Evolutionary conservation across 2,888 invertebrate species (phyloP), one percentile per base, ranked within the genome.

Genomic region (Acanthopleura granulata): DNA sequence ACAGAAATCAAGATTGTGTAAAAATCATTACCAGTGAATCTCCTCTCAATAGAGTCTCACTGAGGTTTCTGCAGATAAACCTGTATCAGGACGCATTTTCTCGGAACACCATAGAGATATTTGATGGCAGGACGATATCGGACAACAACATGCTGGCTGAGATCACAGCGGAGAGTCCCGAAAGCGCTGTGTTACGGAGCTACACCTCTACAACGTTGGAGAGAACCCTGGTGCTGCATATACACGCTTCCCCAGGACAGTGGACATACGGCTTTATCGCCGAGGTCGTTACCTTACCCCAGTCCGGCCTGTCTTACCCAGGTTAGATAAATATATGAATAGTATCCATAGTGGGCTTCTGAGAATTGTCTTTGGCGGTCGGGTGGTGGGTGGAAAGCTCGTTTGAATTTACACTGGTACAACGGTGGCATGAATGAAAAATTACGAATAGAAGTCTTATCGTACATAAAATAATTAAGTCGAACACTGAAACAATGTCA

Each of bases 171-270:
- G 86, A 88, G 75, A 86, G 85, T 62, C 82, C 83, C 6, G 70
- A 78, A 14, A 73, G 73, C 3, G 84, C 85, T 18, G 76, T 83
- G 6, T 78, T 77, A 22, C 76, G 75, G 15, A 78, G 83, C 16
- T 90, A 86, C 74, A 76, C 80, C 50, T 88, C 87, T 27, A 81
- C 81, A 4, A 40, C 22, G 12, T 81, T 81, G n/a, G 80, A 85
- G 75, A 18, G 71, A 22, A 80, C 85, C 0, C 79, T 99, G 82
- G 97, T 97, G 85, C 92, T 99, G 0, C 95, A 96, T 86, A 91
- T 99, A 27, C 96, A 97, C 86, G 97, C 98, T 0, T 98, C 97
- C 83, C 97, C 98, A 30, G 98, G 98, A 0, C 96, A 97, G 49
- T 94, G 93, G 93, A 83, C 81, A 22, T 95, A 97, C 90, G 99